phyloP scores from a whole-genome alignment of 2,113 vertebrate species.

The Plestiodon gilberti region DNA sequence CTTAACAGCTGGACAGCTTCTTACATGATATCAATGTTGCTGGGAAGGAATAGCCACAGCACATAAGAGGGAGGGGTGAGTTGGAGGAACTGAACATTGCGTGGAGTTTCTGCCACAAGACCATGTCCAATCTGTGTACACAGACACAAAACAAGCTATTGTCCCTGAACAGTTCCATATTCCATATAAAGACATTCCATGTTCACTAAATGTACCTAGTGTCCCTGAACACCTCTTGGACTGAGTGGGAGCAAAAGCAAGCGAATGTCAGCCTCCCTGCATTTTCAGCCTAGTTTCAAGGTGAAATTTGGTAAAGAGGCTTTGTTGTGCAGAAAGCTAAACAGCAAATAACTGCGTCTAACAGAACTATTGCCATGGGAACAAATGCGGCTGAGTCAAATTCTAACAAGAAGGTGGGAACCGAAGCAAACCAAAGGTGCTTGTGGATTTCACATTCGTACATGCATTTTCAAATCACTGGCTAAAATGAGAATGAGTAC shows the following conservation, averaged over 20 bases:
- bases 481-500: background rate
- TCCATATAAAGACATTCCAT: background rate
- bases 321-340: slow-evolving; percentile 40
- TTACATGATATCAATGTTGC: background rate
- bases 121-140: background rate
- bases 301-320: slow-evolving; percentile 6
- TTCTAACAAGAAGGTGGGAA: slow-evolving; percentile 8
- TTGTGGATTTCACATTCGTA: slow-evolving; percentile 29
- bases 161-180: background rate
- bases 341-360: slow-evolving; percentile 32
- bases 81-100: background rate
- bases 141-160: background rate
- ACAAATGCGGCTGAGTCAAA: slow-evolving; percentile 35
- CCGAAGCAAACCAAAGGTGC: slow-evolving; percentile 14
- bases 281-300: slow-evolving; percentile 19
- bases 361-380: slow-evolving; percentile 52
- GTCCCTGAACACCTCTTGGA: background rate
- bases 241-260: background rate
- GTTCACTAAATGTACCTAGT: fast-evolving
- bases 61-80: too few species aligned
- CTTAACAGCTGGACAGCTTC: background rate
- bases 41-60: background rate
- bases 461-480: background rate
- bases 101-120: background rate
- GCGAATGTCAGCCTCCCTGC: background rate